A percentile compares a stretch with the other conserved stretches of the same genome.
phyloP scores from a whole-genome alignment of 2,888 invertebrate species.

The Aphidoletes aphidimyza region DNA sequence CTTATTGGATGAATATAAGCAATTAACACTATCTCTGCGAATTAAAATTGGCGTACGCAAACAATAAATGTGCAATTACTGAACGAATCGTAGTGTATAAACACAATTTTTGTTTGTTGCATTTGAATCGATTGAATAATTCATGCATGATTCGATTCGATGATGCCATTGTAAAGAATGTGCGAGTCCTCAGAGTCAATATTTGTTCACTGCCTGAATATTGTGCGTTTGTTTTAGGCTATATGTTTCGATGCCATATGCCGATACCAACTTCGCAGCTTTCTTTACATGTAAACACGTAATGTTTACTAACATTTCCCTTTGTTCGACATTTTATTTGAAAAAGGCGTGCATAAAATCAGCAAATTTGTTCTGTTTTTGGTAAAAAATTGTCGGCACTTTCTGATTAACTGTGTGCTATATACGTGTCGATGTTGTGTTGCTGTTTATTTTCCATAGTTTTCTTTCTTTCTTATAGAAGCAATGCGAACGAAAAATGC shows the following conservation, averaged over 20 bases:
- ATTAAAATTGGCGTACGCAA: background rate
- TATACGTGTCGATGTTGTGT: too few relatives aligned
- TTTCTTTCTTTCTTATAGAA: too few relatives aligned
- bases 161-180: background rate
- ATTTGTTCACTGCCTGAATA: background rate
- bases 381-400: too few relatives aligned
- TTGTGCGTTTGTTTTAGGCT: background rate
- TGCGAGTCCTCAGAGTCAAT: background rate
- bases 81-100: too few relatives aligned
- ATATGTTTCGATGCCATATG: background rate
- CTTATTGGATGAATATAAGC: background rate
- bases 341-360: background rate
- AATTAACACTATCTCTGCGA: background rate
- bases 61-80: background rate
- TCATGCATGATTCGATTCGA: background rate
- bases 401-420: too few relatives aligned
- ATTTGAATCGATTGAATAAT: background rate
- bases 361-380: constrained; percentile 5
- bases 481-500: background rate
- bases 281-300: background rate
- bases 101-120: too few relatives aligned
- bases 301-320: background rate
- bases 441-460: too few relatives aligned
- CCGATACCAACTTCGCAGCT: background rate
- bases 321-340: background rate